Base-by-base conservation (phyloP, 2,113 vertebrate genomes). In the Prionailurus viverrinus region DNA sequence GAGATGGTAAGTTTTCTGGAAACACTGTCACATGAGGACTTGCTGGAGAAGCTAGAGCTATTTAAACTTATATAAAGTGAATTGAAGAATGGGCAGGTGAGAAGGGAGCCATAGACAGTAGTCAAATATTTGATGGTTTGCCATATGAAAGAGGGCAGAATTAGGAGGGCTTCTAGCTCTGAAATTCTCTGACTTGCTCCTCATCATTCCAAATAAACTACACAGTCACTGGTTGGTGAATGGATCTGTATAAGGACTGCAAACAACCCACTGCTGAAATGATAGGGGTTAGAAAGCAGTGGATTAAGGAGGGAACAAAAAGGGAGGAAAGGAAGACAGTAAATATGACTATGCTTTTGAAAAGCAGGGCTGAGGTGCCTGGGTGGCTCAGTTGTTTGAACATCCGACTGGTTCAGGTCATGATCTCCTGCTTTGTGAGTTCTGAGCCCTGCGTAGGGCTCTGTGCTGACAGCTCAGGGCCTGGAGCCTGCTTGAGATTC, bases 281-380 rank as follows among this genome's bases (percentile, higher is more conserved):
- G 18, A 36, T 58, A 41, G 29, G 13, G 7, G 31, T 82, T 61
- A 92, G 41, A 82, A 95, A 45, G 74, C 27, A 65, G 5, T 53
- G n/a, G 13, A 96, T 48, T 65, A 73, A 94, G 63, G 39, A 82
- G 15, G 41, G 78, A 92, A 86, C 36, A 69, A 82, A 89, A 55
- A 48, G 41, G 31, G 23, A 89, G 27, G 69, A 39, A 82, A 80
- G 27, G 55, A 23, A 92, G 39, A 79, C 18, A 85, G 39, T 61
- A 92, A 95, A 55, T 39, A 45, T 7, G 65, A 81, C n/a, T 61
- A 31, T 31, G 68, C 51, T 83, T 96, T 74, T 94, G 45, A 94
- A 91, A 97, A 71, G 53, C 29, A 82, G 74, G 39, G 27, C 65
- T 23, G 78, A 74, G 39, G 21, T 39, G 19, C 18, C 55, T 58